These are phyloP conservation scores for Genyomyrus donnyi DNA, from an alignment of 2,113 vertebrate species.

Conservation along the genomic window DNA sequence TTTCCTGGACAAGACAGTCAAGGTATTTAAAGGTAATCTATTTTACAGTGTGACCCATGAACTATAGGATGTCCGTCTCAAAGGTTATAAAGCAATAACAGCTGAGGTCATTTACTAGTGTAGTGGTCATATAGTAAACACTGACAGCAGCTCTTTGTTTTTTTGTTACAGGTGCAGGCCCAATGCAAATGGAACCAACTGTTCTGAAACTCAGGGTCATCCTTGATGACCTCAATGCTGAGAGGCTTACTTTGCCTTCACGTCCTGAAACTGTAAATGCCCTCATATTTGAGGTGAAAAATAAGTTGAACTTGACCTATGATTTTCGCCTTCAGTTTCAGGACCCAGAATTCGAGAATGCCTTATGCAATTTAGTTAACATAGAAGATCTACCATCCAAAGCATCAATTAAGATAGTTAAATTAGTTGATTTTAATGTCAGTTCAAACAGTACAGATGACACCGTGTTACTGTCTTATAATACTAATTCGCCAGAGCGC, in stretches of 20 bases:
- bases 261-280: conserved; percentile 15
- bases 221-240: conserved; percentile 12
- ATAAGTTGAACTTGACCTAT: conserved; percentile 20
- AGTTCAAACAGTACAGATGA: conserved; percentile 25
- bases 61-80: too few species aligned
- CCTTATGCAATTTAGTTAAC: conserved; percentile 28
- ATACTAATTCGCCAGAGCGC: conserved; percentile 6
- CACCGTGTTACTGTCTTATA: conserved; percentile 18
- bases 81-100: too few species aligned
- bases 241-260: conserved; percentile 17
- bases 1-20: neutral
- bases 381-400: conserved; percentile 24
- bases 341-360: conserved; percentile 24
- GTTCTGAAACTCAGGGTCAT: conserved; percentile 22
- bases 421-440: conserved; percentile 11
- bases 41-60: neutral
- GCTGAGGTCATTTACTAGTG: too few species aligned
- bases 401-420: conserved; percentile 25
- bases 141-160: too few species aligned
- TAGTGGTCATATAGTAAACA: too few species aligned
- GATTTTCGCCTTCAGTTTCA: conserved; percentile 31
- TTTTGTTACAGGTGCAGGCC: conserved; percentile 10
- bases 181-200: conserved; percentile 12
- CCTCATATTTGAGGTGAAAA: conserved; percentile 17
- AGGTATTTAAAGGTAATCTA: neutral